Percentiles rank a stretch among this genome's conserved stretches.
Evolutionary conservation across 1,140 invertebrate genomes (phyloP).

Genomic region (Orussus abietinus): DNA sequence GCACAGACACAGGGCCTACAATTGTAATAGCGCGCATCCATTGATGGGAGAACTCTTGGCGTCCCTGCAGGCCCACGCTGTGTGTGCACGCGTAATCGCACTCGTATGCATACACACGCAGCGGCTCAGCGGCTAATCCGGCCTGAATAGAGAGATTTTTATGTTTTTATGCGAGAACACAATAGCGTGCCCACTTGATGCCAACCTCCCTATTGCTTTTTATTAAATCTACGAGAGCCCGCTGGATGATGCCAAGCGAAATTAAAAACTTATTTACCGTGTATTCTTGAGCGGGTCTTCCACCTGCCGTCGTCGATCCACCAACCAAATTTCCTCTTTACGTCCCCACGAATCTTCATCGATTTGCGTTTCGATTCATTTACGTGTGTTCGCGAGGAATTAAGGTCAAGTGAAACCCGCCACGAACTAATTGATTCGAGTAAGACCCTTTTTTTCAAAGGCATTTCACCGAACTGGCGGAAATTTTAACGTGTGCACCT

Average conservation of each 20-base stretch:
- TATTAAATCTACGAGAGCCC: slow-evolving; percentile 44
- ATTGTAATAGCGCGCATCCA: not conserved
- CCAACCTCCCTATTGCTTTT: slow-evolving; percentile 46
- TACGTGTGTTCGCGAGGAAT: too few species aligned
- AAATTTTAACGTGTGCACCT: too few species aligned
- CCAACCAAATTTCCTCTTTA: too few species aligned
- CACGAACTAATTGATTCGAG: too few species aligned
- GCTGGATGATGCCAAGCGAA: slow-evolving; percentile 30
- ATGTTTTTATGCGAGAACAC: slow-evolving; percentile 52
- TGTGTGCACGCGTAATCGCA: slow-evolving; percentile 20
- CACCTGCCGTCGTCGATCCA: too few species aligned
- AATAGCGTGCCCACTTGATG: slow-evolving; percentile 51
- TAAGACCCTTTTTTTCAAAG: too few species aligned
- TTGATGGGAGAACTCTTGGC: slow-evolving; percentile 1
- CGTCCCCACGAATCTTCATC: too few species aligned
- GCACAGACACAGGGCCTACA: too few species aligned
- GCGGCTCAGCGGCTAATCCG: slow-evolving; percentile 41
- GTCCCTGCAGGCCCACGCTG: too few species aligned
- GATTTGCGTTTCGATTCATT: too few species aligned
- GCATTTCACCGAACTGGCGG: too few species aligned
- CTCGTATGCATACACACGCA: slow-evolving; percentile 25
- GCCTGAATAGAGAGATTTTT: slow-evolving; percentile 53
- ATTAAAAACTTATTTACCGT: slow-evolving; percentile 47
- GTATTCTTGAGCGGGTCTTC: not conserved
- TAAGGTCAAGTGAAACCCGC: too few species aligned